Evolutionary conservation across 2,888 invertebrate genomes (phyloP), one percentile per base, ranked within the genome.

Genomic region (Cataglyphis rosenhaueri): DNA sequence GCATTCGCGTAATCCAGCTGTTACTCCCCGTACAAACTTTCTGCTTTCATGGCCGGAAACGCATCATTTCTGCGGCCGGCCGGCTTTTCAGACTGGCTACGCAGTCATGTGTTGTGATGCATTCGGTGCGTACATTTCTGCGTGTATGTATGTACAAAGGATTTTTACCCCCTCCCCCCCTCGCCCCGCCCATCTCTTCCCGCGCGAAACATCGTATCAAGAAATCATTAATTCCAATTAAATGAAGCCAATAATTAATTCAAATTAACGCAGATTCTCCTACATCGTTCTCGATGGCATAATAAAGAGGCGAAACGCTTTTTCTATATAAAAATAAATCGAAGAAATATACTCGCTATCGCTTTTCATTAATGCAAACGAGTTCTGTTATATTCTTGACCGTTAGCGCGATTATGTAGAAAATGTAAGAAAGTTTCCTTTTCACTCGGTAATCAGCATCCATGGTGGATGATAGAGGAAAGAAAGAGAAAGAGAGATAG

Each of bases 11-110:
- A 79, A 79, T 12, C 41, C 21, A 12, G 44, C 78, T 59, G 68
- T 61, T 79, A 25, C 78, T 68, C 35, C 35, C n/a, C n/a, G 32
- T 57, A 21, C 35, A 12, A 62, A 71, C 76, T 86, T 84, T 85
- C 82, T 87, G 74, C 85, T 82, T 85, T 55, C 59, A 52, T 81
- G 81, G 71, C 85, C 89, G 92, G 93, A 93, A 92, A 89, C 88
- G 90, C 89, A 91, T 90, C 92, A 93, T 79, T 78, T 79, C 82
- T 88, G 85, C 57, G 85, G 82, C 70, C 76, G 71, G 84, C 66
- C 64, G 70, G 59, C 62, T 86, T 84, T 82, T 82, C 71, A 82
- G 84, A 88, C 82, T 52, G 62, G 76, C 12, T 61, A 12, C 32
- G 21, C 61, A 12, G 44, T n/a, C n/a, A n/a, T 35, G 52, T n/a